Evolutionary conservation across 2,113 vertebrate species (phyloP).

Genomic region (Prietella phreatophila): DNA sequence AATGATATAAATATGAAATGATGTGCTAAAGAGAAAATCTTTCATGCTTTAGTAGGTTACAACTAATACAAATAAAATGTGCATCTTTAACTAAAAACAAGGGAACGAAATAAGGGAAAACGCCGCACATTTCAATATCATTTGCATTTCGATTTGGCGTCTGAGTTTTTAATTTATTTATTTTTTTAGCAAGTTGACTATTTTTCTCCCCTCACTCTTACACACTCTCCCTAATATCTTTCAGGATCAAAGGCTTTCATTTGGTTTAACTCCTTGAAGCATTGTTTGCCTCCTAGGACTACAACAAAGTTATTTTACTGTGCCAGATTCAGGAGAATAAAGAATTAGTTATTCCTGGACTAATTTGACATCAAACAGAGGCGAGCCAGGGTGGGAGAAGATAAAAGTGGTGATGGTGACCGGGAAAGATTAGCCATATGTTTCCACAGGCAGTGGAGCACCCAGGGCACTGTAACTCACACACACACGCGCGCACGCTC

Average conservation of each 20-base stretch:
- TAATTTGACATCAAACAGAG: conserved; percentile 72
- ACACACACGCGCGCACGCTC: conserved; percentile 12
- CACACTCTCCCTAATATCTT: conserved; percentile 66
- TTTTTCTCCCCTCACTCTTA: conserved; percentile 45
- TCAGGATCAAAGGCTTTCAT: conserved; percentile 73
- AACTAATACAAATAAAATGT: conserved; percentile 60
- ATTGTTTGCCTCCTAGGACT: conserved; percentile 73
- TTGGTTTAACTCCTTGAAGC: conserved; percentile 69
- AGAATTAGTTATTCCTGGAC: conserved; percentile 68
- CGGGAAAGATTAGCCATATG: conserved; percentile 56
- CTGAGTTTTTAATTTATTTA: conserved; percentile 46
- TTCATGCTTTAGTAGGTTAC: conserved; percentile 56
- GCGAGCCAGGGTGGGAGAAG: conserved; percentile 59
- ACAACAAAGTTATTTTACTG: conserved; percentile 59
- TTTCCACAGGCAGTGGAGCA: conserved; percentile 52
- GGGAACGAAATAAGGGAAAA: conserved; percentile 51
- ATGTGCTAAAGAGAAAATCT: conserved; percentile 51
- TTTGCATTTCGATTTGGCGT: conserved; percentile 72
- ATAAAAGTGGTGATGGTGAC: conserved; percentile 62
- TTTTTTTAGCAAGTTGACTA: conserved; percentile 59
- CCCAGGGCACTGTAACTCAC: conserved; percentile 42
- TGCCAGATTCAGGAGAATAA: conserved; percentile 61
- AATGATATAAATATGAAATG: conserved; percentile 63
- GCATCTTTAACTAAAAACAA: conserved; percentile 64
- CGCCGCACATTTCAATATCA: conserved; percentile 62